Evolutionary conservation across 2,797 vertebrate genomes (phyloP).

Genomic region (Steatocranus sp.): DNA sequence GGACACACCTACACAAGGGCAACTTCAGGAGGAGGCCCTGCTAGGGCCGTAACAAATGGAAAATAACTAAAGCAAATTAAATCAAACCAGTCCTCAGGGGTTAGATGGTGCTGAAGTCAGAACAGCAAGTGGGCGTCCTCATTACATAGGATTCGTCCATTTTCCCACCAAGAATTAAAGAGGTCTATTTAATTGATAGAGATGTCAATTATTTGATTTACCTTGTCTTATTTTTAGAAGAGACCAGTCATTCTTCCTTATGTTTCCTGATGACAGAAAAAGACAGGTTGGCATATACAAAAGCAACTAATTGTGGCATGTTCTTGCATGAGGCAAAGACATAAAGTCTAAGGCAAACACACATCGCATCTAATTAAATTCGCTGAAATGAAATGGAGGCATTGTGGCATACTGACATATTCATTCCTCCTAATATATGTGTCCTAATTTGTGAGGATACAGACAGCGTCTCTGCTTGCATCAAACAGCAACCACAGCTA

Average conservation of each 20-base stretch:
- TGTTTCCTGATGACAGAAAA: neutral
- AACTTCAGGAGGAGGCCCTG: neutral
- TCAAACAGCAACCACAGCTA: conserved; percentile 17
- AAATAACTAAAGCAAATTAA: neutral
- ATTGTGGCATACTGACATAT: conserved; percentile 9
- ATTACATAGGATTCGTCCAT: neutral
- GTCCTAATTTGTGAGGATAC: conserved; percentile 31
- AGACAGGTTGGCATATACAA: neutral
- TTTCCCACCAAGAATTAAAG: neutral
- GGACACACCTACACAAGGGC: neutral
- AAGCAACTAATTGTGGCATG: neutral
- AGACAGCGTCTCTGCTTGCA: conserved; percentile 14
- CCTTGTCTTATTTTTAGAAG: neutral
- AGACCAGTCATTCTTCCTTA: neutral
- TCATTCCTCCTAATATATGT: neutral
- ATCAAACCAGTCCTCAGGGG: neutral
- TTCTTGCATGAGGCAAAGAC: neutral
- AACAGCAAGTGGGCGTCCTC: neutral
- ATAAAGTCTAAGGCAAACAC: neutral
- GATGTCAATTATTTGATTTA: neutral
- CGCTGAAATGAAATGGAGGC: conserved; percentile 16
- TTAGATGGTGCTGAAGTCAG: neutral
- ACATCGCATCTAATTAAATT: conserved; percentile 31
- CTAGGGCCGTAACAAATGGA: neutral
- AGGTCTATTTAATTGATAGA: neutral